Evolutionary conservation across 1,140 invertebrate genomes (phyloP).

Genomic region (Conopomorpha cramerella): DNA sequence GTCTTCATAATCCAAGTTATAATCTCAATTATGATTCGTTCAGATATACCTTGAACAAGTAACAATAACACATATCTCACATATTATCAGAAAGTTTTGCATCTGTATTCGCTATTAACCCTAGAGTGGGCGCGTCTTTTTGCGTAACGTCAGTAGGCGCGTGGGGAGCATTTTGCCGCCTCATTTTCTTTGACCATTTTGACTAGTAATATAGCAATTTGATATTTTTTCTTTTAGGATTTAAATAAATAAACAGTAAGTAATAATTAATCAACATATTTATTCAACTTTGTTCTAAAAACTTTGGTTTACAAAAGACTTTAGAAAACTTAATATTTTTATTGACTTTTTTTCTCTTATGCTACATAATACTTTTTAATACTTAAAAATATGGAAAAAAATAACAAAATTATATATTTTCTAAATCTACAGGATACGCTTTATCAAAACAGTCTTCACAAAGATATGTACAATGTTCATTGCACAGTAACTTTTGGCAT

Average conservation of each 20-base stretch:
- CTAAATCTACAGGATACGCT: slow-evolving; percentile 6
- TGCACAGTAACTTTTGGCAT: slow-evolving; percentile 10
- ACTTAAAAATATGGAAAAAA: slow-evolving; percentile 7
- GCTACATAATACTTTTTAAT: slow-evolving; percentile 8
- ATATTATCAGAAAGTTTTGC: too few species aligned
- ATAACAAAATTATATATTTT: slow-evolving; percentile 6
- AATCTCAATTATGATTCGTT: too few species aligned
- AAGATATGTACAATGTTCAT: slow-evolving; percentile 9
- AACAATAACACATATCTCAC: too few species aligned
- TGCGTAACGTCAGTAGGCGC: slow-evolving; percentile 7
- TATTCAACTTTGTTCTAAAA: slow-evolving; percentile 3
- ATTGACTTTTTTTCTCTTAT: slow-evolving; percentile 8
- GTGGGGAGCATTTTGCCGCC: slow-evolving; percentile 10
- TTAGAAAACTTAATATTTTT: too few species aligned
- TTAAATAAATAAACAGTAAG: slow-evolving; percentile 6
- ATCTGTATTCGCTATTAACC: too few species aligned
- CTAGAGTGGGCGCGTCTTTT: too few species aligned
- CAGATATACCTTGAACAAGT: too few species aligned
- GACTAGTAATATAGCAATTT: slow-evolving; percentile 6
- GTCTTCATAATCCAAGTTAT: too few species aligned
- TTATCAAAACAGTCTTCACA: slow-evolving; percentile 10
- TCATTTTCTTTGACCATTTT: slow-evolving; percentile 6
- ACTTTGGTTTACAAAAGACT: slow-evolving; percentile 6
- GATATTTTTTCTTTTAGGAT: too few species aligned
- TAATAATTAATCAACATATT: slow-evolving; percentile 6